Conservation (phyloP, 2,113 vertebrate genomes). For the Phyllostomus discolor region DNA sequence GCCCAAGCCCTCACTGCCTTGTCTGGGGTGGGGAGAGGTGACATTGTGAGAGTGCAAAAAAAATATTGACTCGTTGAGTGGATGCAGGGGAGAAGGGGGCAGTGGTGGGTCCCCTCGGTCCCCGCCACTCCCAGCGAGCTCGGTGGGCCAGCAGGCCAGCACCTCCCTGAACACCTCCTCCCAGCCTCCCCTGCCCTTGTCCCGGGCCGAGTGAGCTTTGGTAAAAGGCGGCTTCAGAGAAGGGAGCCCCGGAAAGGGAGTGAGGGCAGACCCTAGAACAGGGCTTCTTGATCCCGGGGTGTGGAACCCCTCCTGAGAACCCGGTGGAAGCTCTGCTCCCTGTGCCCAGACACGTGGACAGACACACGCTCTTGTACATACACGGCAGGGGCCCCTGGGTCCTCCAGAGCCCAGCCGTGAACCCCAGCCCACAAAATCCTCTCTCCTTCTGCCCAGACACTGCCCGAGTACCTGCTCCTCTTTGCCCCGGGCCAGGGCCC, state of each 20-base stretch:
- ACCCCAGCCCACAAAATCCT: background rate
- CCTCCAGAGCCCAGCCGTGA: background rate
- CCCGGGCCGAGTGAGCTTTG: background rate
- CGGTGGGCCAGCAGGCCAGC: background rate
- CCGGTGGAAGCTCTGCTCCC: background rate
- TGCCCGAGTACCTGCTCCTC: background rate
- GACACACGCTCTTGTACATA: background rate
- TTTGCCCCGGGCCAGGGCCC: background rate
- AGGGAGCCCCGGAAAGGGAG: background rate
- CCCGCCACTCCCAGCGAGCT: background rate
- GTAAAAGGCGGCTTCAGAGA: background rate
- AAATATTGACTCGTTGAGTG: background rate
- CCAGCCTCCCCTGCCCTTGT: background rate
- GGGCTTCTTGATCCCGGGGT: background rate
- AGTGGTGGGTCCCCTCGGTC: background rate
- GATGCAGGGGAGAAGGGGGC: background rate
- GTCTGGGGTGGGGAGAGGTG: rapidly evolving
- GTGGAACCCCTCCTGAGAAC: background rate
- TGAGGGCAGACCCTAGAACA: background rate
- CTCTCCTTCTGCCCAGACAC: background rate
- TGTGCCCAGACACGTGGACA: background rate
- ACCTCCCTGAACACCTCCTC: too few relatives aligned
- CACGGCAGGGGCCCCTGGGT: background rate
- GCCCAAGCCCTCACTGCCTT: background rate
- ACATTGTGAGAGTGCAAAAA: background rate